phyloP scores from a whole-genome alignment of 2,113 vertebrate species.

The Halichoeres trimaculatus region DNA sequence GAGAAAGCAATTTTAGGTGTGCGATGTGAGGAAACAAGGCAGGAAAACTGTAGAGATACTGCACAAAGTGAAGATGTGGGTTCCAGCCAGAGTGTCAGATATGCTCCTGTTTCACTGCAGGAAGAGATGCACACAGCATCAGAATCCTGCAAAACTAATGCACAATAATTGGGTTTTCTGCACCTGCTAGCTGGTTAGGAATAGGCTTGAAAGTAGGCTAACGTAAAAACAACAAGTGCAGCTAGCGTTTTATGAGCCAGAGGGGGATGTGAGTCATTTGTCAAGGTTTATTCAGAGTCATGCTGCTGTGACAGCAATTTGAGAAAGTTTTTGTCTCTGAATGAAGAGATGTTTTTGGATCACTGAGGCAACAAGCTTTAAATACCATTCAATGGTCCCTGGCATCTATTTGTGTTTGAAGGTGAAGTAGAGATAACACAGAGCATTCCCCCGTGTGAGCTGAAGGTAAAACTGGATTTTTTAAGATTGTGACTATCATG shows the following conservation, averaged over 20 bases:
- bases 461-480: too few species aligned
- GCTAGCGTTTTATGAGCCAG: slow-evolving; percentile 29
- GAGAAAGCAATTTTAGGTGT: slow-evolving; percentile 39
- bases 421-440: too few species aligned
- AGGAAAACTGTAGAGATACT: slow-evolving; percentile 16
- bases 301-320: slow-evolving; percentile 14
- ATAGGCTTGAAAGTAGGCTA: slow-evolving; percentile 33
- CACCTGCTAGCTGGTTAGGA: slow-evolving; percentile 45
- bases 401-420: too few species aligned
- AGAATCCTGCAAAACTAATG: slow-evolving; percentile 50
- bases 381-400: neutral
- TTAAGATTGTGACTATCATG: too few species aligned
- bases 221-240: slow-evolving; percentile 39
- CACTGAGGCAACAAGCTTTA: neutral
- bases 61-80: slow-evolving; percentile 31
- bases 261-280: slow-evolving; percentile 32
- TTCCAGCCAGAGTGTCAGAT: slow-evolving; percentile 26
- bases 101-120: slow-evolving; percentile 9
- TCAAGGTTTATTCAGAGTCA: slow-evolving; percentile 37
- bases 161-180: slow-evolving; percentile 41
- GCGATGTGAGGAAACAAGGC: slow-evolving; percentile 19
- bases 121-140: slow-evolving; percentile 29
- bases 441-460: too few species aligned
- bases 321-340: slow-evolving; percentile 17
- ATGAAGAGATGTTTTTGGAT: slow-evolving; percentile 15